These are phyloP conservation scores for Pimpla rufipes DNA, from an alignment of 2,888 invertebrate species.

Conservation along the genomic window DNA sequence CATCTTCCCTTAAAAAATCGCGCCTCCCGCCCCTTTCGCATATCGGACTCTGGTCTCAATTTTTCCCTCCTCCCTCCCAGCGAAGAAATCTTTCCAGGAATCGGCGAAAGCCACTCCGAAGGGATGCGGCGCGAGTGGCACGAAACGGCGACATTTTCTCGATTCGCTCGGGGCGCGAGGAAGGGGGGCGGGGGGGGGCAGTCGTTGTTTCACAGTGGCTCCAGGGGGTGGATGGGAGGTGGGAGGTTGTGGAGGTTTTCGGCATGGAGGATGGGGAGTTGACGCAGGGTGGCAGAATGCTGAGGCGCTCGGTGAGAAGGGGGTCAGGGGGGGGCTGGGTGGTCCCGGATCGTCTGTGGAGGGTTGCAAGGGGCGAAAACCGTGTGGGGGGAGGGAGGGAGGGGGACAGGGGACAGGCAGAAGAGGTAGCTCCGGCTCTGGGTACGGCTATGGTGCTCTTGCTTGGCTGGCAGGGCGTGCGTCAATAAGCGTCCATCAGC, in stretches of 20 bases:
- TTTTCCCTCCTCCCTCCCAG: neutral
- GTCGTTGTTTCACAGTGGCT: slow-evolving; percentile 68
- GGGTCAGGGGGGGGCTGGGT: slow-evolving; percentile 64
- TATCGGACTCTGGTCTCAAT: slow-evolving; percentile 1
- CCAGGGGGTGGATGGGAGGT: slow-evolving; percentile 23
- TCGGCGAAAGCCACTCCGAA: slow-evolving; percentile 49
- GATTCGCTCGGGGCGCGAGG: slow-evolving; percentile 64
- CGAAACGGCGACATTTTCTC: slow-evolving; percentile 70
- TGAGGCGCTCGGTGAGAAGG: too few relatives aligned
- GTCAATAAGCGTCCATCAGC: slow-evolving; percentile 86
- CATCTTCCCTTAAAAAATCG: neutral
- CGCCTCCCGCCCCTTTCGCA: neutral
- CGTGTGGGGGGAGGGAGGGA: slow-evolving; percentile 63
- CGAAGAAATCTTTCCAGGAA: slow-evolving; percentile 42
- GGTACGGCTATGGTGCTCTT: slow-evolving; percentile 65
- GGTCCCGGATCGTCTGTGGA: slow-evolving; percentile 70
- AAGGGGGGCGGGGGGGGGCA: slow-evolving; percentile 21
- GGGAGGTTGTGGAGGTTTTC: slow-evolving; percentile 34
- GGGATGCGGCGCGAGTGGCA: slow-evolving; percentile 50
- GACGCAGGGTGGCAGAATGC: slow-evolving; percentile 66
- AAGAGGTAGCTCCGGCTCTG: slow-evolving; percentile 78
- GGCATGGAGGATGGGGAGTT: slow-evolving; percentile 52
- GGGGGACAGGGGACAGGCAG: slow-evolving; percentile 72
- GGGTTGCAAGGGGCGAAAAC: slow-evolving; percentile 59
- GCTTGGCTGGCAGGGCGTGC: slow-evolving; percentile 83